Evolutionary conservation across 2,113 vertebrate species (phyloP).

Genomic region (Alligator sinensis): DNA sequence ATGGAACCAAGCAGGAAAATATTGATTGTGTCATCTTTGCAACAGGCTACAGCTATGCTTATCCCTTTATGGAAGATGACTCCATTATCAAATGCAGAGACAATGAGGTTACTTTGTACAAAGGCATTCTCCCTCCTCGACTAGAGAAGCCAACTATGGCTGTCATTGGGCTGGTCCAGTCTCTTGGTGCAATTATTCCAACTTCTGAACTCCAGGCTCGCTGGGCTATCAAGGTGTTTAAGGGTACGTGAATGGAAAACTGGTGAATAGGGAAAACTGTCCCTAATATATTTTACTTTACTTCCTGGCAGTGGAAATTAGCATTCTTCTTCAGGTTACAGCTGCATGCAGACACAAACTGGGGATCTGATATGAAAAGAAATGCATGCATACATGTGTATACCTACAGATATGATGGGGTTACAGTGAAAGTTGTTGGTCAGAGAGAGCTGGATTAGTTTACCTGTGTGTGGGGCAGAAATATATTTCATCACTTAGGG

Average conservation of each 20-base stretch:
- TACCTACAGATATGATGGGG: neutral
- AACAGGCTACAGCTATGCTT: conserved; percentile 83
- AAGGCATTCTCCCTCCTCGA: conserved; percentile 81
- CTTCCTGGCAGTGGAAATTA: neutral
- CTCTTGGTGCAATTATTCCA: conserved; percentile 82
- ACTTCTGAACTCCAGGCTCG: conserved; percentile 85
- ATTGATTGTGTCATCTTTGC: conserved; percentile 87
- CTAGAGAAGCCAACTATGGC: conserved; percentile 84
- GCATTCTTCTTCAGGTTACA: neutral
- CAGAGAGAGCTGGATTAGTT: neutral
- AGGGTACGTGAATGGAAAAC: conserved; percentile 73
- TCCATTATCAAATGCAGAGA: conserved; percentile 74
- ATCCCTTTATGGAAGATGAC: conserved; percentile 83
- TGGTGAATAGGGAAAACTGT: accelerated
- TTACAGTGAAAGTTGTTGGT: neutral
- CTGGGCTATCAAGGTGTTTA: conserved; percentile 84
- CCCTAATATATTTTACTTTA: neutral
- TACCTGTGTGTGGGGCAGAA: neutral
- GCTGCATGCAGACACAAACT: neutral
- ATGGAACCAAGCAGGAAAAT: conserved; percentile 81
- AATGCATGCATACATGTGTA: neutral
- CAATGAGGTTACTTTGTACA: conserved; percentile 83
- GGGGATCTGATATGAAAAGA: neutral
- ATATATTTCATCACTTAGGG: too few relatives aligned
- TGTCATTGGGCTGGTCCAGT: conserved; percentile 85